Evolutionary conservation across 2,888 invertebrate genomes (phyloP).

Genomic region (Philereme transversata): DNA sequence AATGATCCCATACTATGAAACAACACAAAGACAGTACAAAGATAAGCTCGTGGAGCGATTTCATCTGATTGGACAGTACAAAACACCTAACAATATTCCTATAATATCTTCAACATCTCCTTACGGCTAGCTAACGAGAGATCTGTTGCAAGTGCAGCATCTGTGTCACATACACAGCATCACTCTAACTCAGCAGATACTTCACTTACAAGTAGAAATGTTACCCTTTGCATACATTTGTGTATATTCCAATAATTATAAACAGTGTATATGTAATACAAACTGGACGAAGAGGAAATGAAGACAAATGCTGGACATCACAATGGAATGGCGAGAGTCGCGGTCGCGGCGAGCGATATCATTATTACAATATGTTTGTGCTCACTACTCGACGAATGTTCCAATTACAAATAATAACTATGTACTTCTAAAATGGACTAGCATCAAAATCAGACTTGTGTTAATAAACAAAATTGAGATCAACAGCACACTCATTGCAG

Average conservation of each 20-base stretch:
- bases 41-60: slow-evolving; percentile 36
- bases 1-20: slow-evolving; percentile 16
- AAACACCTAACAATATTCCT: slow-evolving; percentile 59
- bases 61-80: slow-evolving; percentile 42
- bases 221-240: slow-evolving; percentile 58
- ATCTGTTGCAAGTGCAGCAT: slow-evolving; percentile 55
- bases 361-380: slow-evolving; percentile 2
- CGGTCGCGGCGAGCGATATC: background rate
- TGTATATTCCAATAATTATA: slow-evolving; percentile 47
- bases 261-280: slow-evolving; percentile 41
- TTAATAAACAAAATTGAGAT: slow-evolving; percentile 40
- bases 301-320: slow-evolving; percentile 39
- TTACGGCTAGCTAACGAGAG: slow-evolving; percentile 57
- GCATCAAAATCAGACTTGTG: slow-evolving; percentile 68
- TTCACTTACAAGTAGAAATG: slow-evolving; percentile 54
- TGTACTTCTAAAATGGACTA: slow-evolving; percentile 53
- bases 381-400: slow-evolving; percentile 15
- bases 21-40: slow-evolving; percentile 30
- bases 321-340: slow-evolving; percentile 13
- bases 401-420: slow-evolving; percentile 43
- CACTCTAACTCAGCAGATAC: slow-evolving; percentile 49
- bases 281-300: slow-evolving; percentile 54
- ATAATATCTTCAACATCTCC: slow-evolving; percentile 45
- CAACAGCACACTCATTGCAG: slow-evolving; percentile 13
- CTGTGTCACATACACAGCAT: too few species aligned